Evolutionary conservation across 2,888 invertebrate species (phyloP).

Genomic region (Podotricha telesiphe): DNA sequence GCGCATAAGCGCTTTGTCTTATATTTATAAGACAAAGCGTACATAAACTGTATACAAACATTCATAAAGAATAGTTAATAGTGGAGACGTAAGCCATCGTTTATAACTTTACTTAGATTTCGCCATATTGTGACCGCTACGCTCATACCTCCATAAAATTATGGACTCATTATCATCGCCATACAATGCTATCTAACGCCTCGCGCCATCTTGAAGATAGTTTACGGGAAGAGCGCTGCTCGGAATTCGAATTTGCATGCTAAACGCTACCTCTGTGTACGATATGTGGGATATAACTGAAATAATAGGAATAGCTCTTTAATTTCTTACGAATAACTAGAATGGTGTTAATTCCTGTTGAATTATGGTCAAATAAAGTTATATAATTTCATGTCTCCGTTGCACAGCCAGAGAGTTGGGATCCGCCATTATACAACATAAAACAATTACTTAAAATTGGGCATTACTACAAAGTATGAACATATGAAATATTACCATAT

Average conservation of each 20-base stretch:
- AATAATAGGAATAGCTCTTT: slow-evolving; percentile 16
- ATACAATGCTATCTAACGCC: slow-evolving; percentile 35
- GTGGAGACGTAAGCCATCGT: background rate
- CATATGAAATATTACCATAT: too few species aligned
- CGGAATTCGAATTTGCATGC: slow-evolving; percentile 74
- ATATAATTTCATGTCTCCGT: too few species aligned
- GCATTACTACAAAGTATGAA: too few species aligned
- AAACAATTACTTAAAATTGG: too few species aligned
- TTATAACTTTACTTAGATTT: slow-evolving; percentile 15
- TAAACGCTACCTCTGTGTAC: slow-evolving; percentile 44
- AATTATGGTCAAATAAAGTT: background rate
- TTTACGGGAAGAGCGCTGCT: slow-evolving; percentile 67
- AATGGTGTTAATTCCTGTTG: background rate
- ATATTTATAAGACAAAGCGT: too few species aligned
- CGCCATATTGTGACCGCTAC: background rate
- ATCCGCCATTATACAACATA: too few species aligned
- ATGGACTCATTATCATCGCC: slow-evolving; percentile 31
- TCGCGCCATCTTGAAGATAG: slow-evolving; percentile 57
- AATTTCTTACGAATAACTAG: background rate
- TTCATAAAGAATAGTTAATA: background rate
- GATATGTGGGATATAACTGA: slow-evolving; percentile 35
- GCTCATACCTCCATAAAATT: slow-evolving; percentile 22
- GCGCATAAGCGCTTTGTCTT: too few species aligned
- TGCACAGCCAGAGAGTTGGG: too few species aligned
- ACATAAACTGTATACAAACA: too few species aligned